phyloP scores from a whole-genome alignment of 2,113 vertebrate species.

The Verasper variegatus region DNA sequence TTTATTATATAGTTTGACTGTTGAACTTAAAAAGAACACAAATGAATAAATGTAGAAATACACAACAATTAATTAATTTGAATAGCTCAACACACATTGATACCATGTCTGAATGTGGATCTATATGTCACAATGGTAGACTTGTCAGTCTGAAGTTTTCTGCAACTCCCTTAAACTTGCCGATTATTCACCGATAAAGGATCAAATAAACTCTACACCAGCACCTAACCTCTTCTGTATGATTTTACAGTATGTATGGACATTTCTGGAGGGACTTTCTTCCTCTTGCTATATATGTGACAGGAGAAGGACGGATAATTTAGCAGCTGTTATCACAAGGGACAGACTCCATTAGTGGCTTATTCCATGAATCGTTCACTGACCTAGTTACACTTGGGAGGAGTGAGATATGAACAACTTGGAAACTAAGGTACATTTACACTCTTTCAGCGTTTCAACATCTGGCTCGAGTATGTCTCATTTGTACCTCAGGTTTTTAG shows the following conservation, averaged over 20 bases:
- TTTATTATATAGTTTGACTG: too few relatives aligned
- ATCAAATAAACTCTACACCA: background rate
- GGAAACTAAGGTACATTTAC: background rate
- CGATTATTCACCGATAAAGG: too few relatives aligned
- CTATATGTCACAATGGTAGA: too few relatives aligned
- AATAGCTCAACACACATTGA: too few relatives aligned
- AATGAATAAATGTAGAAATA: too few relatives aligned
- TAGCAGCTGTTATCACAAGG: background rate
- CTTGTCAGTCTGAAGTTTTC: too few relatives aligned
- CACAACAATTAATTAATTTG: too few relatives aligned
- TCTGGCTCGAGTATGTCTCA: background rate
- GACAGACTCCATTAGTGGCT: background rate
- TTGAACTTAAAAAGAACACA: too few relatives aligned
- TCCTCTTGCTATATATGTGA: background rate
- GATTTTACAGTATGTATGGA: background rate
- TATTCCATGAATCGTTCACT: background rate
- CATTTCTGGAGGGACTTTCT: background rate
- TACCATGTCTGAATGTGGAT: too few relatives aligned
- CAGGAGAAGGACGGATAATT: background rate
- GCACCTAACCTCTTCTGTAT: background rate
- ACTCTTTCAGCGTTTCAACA: background rate
- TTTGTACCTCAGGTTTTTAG: background rate
- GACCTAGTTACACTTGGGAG: conserved; percentile 10
- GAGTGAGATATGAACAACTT: background rate
- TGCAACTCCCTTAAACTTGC: too few relatives aligned